phyloP scores from a whole-genome alignment of 2,113 vertebrate genomes.

The Malurus melanocephalus region DNA sequence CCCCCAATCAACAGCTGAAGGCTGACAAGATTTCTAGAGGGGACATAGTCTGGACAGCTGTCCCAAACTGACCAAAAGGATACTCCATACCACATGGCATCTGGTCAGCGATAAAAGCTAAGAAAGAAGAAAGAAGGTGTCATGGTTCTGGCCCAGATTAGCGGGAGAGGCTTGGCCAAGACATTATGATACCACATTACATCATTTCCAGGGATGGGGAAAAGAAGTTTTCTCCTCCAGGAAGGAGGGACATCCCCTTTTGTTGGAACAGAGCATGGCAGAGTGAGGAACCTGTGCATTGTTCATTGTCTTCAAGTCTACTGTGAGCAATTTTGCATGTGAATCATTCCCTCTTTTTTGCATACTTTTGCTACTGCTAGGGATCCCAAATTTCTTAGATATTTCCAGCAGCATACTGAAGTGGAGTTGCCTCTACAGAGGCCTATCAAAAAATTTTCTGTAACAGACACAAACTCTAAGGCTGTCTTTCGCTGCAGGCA shows the following conservation, averaged over 20 bases:
- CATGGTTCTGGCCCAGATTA: neutral
- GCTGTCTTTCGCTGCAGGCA: neutral
- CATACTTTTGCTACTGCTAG: neutral
- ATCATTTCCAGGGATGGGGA: neutral
- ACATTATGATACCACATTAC: neutral
- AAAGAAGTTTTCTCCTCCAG: neutral
- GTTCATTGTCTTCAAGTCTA: neutral
- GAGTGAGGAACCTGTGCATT: neutral
- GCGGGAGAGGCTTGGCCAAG: neutral
- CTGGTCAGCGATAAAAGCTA: neutral
- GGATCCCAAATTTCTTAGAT: neutral
- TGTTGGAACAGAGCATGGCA: rapidly evolving
- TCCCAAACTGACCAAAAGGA: neutral
- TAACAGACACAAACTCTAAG: neutral
- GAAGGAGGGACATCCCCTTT: neutral
- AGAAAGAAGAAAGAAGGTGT: neutral
- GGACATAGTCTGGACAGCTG: neutral
- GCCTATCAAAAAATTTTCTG: neutral
- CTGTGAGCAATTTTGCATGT: neutral
- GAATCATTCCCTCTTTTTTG: neutral
- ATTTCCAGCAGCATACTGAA: neutral
- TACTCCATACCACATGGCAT: rapidly evolving
- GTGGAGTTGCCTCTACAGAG: neutral
- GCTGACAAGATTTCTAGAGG: neutral
- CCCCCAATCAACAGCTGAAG: too few species aligned